Base-by-base conservation (phyloP, 2,797 vertebrate genomes). In the Tamandua tetradactyla region DNA sequence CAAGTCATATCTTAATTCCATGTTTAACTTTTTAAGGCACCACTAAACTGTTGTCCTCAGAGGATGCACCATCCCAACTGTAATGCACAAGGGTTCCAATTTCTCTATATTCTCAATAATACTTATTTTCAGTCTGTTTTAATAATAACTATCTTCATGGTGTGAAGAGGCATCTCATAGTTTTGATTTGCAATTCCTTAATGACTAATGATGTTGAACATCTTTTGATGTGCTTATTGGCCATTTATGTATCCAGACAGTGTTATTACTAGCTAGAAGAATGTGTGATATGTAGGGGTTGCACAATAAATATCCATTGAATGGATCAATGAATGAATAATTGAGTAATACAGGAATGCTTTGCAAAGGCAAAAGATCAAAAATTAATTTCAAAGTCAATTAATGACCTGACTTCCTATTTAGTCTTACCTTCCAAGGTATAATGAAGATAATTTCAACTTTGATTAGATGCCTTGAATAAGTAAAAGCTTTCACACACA, bases 371-470 rank as follows among this genome's bases (percentile, higher is more conserved):
- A 59, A 37, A n/a, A 20, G 30, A 91, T 88, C 7, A 93, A 66
- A 89, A 93, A 84, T 83, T 37, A 87, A 89, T 40, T 89, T 87
- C 59, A 57, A 78, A 69, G 42, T 86, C 37, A 94, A 87, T 89
- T 74, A 37, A 78, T 76, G 59, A 95, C 23, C n/a, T 57, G n/a
- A 3, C 30, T 71, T 83, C 37, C 30, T 44, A 40, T 25, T 90
- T 49, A 49, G 59, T 88, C 59, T 79, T 62, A 44, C 57, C 71
- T 71, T 81, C 62, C 49, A 61, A 96, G 5, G 37, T 59, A 71
- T 59, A 92, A 76, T 87, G 22, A 91, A 89, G 59, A 69, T 47
- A 82, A 44, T 71, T 96, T 86, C 66, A 86, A 49, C 23, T 68
- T 37, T 75, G 85, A 75, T 80, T 92, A 81, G 52, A 88, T 76